Evolutionary conservation across 1,140 invertebrate species (phyloP).

Genomic region (Leptinotarsa lineolata): DNA sequence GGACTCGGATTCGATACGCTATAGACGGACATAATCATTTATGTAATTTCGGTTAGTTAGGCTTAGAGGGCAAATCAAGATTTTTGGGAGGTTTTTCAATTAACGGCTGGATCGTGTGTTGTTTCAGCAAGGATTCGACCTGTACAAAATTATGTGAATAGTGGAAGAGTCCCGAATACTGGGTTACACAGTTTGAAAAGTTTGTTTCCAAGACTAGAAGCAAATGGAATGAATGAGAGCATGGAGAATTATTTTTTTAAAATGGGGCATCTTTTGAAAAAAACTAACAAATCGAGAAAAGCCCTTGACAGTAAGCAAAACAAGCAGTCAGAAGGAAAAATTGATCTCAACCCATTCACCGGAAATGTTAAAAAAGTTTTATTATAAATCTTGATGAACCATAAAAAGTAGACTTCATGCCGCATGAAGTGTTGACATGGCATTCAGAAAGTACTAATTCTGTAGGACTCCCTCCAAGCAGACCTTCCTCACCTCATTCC

Average conservation of each 20-base stretch:
- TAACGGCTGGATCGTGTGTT: no score
- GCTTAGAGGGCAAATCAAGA: no score
- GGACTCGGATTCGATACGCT: slow-evolving; percentile 19
- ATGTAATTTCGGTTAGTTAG: slow-evolving; percentile 5
- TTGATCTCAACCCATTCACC: slow-evolving; percentile 57
- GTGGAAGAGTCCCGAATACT: slow-evolving; percentile 63
- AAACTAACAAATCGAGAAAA: slow-evolving; percentile 73
- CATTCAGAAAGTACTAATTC: slow-evolving; percentile 52
- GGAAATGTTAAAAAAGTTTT: slow-evolving; percentile 57
- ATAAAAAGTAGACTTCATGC: slow-evolving; percentile 42
- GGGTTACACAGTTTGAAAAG: slow-evolving; percentile 55
- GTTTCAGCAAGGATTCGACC: no score
- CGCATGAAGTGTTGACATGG: slow-evolving; percentile 42
- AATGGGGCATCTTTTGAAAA: slow-evolving; percentile 80
- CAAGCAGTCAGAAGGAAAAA: slow-evolving; percentile 56
- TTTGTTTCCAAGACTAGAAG: slow-evolving; percentile 78
- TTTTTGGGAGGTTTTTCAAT: no score
- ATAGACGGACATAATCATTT: slow-evolving; percentile 14
- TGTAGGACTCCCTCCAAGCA: slow-evolving; percentile 46
- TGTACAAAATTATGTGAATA: slow-evolving; percentile 65
- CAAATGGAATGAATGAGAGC: slow-evolving; percentile 81
- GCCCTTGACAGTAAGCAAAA: slow-evolving; percentile 49
- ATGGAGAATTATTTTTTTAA: slow-evolving; percentile 81
- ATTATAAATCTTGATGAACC: slow-evolving; percentile 48
- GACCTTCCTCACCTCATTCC: slow-evolving; percentile 49